Base-by-base conservation (phyloP, 1,140 invertebrate species). In the Zaprionus capensis region DNA sequence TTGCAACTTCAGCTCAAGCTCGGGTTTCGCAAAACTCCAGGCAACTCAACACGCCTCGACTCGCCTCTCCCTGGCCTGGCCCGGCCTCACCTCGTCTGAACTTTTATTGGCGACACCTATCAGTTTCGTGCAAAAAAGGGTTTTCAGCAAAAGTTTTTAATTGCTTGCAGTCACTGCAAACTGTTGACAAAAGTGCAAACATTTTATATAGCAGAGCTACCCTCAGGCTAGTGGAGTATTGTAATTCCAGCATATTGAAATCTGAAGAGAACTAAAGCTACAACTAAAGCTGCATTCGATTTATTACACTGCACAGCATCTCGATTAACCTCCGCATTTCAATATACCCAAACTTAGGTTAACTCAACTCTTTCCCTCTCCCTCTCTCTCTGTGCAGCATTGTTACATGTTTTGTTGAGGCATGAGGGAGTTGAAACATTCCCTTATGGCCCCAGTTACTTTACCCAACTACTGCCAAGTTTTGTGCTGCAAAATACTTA, bases 111-210 rank as follows among this genome's bases (percentile, higher is more conserved):
- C 41, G 67, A 55, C 63, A 65, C 63, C 63, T 65, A 36, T 65
- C 28, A 64, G 31, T 24, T 55, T 15, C 41, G n/a, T 46, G n/a
- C n/a, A 7, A 46, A 46, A 46, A 46, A 17, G 41, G 41, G n/a
- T 46, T 46, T 46, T 15, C 41, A 17, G 49, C 36, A 63, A 86
- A 84, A 86, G 63, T 86, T 84, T 84, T 84, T 82, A 84, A 84
- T 84, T 84, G 81, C 79, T 82, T 63, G 58, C 62, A 76, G 51
- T 65, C 38, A 24, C 12, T 51, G 46, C 11, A 24, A 24, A 51
- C 20, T 22, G 9, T 51, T 17, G 6, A 46, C n/a, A 11, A 9
- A 9, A 22, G 20, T 51, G 17, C 3, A 5, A 12, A n/a, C n/a
- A 17, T 17, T 17, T 46, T n/a, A 17, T 46, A n/a, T 7, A 46